A percentile compares a stretch with the other conserved stretches of the same genome.
These are phyloP conservation scores for Therioaphis trifolii DNA, from an alignment of 2,888 invertebrate species.

Conservation along the genomic window DNA sequence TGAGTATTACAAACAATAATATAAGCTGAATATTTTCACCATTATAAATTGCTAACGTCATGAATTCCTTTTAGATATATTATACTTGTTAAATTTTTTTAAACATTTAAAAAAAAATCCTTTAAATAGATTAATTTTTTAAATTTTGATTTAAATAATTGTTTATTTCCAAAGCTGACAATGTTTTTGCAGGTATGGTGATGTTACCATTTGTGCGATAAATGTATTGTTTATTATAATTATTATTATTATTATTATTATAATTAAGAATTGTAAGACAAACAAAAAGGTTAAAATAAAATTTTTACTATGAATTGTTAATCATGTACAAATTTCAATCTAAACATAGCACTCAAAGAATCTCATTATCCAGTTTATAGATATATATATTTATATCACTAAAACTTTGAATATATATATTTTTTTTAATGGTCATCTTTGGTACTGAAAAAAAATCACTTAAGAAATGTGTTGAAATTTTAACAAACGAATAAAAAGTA, in stretches of 20 bases:
- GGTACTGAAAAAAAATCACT: slow-evolving; percentile 2
- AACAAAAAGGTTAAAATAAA: slow-evolving; percentile 37
- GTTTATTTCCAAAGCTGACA: slow-evolving; percentile 6
- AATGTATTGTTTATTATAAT: slow-evolving; percentile 27
- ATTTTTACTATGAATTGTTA: slow-evolving; percentile 4
- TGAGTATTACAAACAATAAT: slow-evolving; percentile 51
- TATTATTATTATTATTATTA: slow-evolving; percentile 12
- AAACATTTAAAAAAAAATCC: slow-evolving; percentile 10
- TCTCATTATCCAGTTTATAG: too few relatives aligned
- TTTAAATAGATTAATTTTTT: neutral
- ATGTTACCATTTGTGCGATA: slow-evolving; percentile 50
- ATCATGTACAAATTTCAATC: slow-evolving; percentile 16
- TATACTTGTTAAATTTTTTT: too few relatives aligned
- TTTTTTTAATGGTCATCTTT: neutral
- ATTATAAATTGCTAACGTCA: slow-evolving; percentile 23
- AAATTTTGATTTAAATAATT: neutral
- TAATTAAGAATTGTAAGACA: slow-evolving; percentile 31
- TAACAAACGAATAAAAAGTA: slow-evolving; percentile 13
- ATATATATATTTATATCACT: neutral
- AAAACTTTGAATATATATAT: neutral
- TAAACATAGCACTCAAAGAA: neutral
- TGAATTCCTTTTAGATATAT: neutral
- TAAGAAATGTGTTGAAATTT: neutral
- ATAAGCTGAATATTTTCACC: slow-evolving; percentile 33
- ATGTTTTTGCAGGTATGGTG: slow-evolving; percentile 32